Base-by-base conservation (phyloP, 1,140 invertebrate species). In the Drosophila nikananu region DNA sequence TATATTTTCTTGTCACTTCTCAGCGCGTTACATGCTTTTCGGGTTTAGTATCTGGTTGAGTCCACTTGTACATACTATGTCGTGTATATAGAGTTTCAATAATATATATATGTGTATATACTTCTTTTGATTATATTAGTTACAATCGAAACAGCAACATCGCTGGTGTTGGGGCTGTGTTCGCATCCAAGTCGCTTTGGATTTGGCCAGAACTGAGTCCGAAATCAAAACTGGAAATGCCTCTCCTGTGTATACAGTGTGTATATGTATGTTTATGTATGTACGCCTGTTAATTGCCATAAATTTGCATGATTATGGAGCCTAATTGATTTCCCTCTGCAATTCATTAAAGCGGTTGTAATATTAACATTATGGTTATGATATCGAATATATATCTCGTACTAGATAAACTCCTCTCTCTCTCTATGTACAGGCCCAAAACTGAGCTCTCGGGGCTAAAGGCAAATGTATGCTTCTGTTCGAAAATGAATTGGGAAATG, bases 121-220 rank as follows among this genome's bases (percentile, higher is more conserved):
- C 49, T 83, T 66, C 37, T 77, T 86, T 87, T 87, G 84, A 87
- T 83, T 87, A 87, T 81, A 87, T 87, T 87, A 86, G 63, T 80
- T 77, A 77, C 81, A 84, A 59, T 59, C 62, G 44, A 58, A 62
- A 55, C 76, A 46, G 65, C 76, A 65, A 79, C 49, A 57, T 46
- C 30, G 64, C 54, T 79, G 76, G 49, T 59, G 60, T 60, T 61
- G 59, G 37, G 48, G 37, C 52, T 48, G 30, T 49, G 51, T 48
- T 15, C 17, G 6, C 54, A 39, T 23, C 54, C 54, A 39, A 57
- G 35, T 57, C 25, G 55, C 35, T 25, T 35, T 21, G 35, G 41
- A 59, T 60, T 19, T 61, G 58, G 54, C 61, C 78, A 51, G 52
- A 86, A 82, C 66, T 52, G 60, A 80, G 49, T 83, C 54, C 46